Evolutionary conservation across 2,888 invertebrate species (phyloP), one percentile per base, ranked within the genome.

Genomic region (Cloeon dipterum): DNA sequence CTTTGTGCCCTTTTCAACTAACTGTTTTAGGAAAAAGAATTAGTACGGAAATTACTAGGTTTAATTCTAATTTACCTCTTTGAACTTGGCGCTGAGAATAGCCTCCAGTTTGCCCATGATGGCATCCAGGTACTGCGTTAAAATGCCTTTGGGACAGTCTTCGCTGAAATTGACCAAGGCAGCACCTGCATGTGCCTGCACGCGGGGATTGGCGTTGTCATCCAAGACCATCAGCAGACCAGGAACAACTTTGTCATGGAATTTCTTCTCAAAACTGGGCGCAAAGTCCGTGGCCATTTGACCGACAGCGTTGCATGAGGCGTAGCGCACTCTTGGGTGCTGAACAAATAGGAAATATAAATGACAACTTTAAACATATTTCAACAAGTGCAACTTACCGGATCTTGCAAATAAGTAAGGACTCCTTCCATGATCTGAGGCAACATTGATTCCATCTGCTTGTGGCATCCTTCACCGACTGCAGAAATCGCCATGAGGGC

Each of bases 211-310:
- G 5, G 67, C 71, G 49, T 81, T 75, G 54, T 96, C 91, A 47
- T 88, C 88, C 36, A 98, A 65, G 26, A 93, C 69, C 59, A 76
- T 66, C 26, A 96, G 60, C 23, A 98, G 63, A 11, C 85, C 88
- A 8, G 91, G 88, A 21, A 99, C 79, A 33, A 98, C 91, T 58
- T 78, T 81, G 46, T 77, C 79, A 53, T 98, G 96, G 62, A 91
- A 98, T 58, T 93, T 93, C 63, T 94, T 96, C 56, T 98, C 91
- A 48, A 98, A 91, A 10, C 70, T 64, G 2, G 94, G 94, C 3
- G 91, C 91, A 60, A 98, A 99, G 61, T 98, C 98, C 1, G 94
- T 86, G 0, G 94, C 83, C 88, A 98, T 89, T 59, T 98, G 96
- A 7, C 98, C 98, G 32, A 99, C 70, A 16, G 96, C 94, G 59